A percentile compares a stretch with the other conserved stretches of the same genome.
phyloP scores from a whole-genome alignment of 2,888 invertebrate genomes.

The Dicycla oo region DNA sequence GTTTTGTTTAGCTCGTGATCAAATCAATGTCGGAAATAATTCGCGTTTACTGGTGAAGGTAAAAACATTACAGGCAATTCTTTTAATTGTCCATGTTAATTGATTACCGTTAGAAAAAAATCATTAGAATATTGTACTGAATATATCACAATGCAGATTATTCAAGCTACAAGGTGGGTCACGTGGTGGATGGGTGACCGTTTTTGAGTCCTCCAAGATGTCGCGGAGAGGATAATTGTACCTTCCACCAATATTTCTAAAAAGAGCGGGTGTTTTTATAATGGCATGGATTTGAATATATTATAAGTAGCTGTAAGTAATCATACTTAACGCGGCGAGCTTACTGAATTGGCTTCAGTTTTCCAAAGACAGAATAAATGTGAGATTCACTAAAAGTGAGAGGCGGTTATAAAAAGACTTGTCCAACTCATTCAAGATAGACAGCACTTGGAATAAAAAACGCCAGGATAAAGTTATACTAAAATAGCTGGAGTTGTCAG shows the following conservation, averaged over 20 bases:
- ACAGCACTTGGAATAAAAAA: constrained; percentile 14
- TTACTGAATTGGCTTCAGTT: neutral
- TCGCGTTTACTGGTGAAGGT: neutral
- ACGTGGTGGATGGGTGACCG: neutral
- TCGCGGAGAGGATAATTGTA: neutral
- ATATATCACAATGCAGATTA: neutral
- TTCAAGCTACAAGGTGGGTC: neutral
- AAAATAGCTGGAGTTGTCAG: too few species aligned
- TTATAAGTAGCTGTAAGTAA: constrained; percentile 9
- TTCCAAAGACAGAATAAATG: neutral
- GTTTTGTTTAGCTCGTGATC: neutral
- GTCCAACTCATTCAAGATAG: neutral
- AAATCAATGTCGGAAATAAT: constrained; percentile 10
- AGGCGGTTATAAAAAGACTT: constrained; percentile 11
- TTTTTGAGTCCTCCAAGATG: neutral
- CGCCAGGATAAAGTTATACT: neutral
- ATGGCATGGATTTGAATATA: neutral
- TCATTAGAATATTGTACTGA: neutral
- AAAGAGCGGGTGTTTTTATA: neutral
- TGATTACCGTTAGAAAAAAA: neutral
- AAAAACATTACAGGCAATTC: neutral
- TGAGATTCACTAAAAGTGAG: neutral
- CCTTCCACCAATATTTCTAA: neutral
- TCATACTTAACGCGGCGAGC: neutral
- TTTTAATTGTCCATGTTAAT: constrained; percentile 4